phyloP scores from a whole-genome alignment of 2,888 invertebrate species.

The Andrena bucephala region DNA sequence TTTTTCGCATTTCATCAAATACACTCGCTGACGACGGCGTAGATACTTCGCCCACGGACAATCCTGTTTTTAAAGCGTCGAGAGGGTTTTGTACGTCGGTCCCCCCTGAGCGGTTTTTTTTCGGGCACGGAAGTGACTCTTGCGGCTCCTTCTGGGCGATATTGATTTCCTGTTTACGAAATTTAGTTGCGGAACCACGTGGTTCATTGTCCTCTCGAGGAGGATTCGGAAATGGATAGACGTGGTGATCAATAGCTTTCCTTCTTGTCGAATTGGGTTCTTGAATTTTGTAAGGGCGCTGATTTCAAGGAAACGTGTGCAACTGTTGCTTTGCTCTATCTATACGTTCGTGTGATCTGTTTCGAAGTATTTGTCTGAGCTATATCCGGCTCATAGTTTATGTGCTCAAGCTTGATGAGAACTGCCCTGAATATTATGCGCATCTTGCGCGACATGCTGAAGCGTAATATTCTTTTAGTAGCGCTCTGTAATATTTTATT shows the following conservation, averaged over 20 bases:
- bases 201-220: constrained; percentile 3
- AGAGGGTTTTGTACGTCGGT: constrained; percentile 43
- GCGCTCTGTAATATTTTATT: neutral
- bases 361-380: too few relatives aligned
- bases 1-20: constrained; percentile 70
- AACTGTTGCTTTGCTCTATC: too few relatives aligned
- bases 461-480: neutral
- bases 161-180: constrained; percentile 12
- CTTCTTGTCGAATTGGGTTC: neutral
- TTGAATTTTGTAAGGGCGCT: neutral
- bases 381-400: too few relatives aligned
- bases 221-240: neutral
- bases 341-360: too few relatives aligned
- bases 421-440: too few relatives aligned
- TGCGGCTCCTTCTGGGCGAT: neutral
- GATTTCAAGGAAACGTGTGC: neutral
- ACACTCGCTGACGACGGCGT: constrained; percentile 53
- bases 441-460: too few relatives aligned
- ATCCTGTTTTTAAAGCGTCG: constrained; percentile 46
- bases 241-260: neutral
- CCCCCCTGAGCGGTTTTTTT: constrained; percentile 4
- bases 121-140: neutral
- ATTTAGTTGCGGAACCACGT: neutral
- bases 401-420: too few relatives aligned
- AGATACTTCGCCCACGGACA: constrained; percentile 52